A percentile compares a stretch with the other conserved stretches of the same genome.
Conservation (phyloP, 1,140 invertebrate species). For the Pachypsylla venusta region DNA sequence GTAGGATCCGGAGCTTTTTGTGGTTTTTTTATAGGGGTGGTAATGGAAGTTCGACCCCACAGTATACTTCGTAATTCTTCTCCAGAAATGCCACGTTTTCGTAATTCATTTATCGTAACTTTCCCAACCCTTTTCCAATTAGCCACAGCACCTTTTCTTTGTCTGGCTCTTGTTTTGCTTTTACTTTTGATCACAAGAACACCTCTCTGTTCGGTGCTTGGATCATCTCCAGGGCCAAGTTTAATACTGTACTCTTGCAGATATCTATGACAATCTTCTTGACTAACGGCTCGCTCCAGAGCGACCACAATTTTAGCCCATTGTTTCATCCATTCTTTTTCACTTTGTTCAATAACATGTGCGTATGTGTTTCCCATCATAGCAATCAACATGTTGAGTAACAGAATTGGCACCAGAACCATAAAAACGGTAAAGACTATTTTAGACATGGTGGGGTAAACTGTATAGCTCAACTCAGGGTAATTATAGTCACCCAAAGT, state of each 20-base stretch:
- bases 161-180: conserved; percentile 86
- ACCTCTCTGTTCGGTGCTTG: conserved; percentile 66
- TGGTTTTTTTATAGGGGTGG: conserved; percentile 43
- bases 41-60: conserved; percentile 75
- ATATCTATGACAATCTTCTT: conserved; percentile 73
- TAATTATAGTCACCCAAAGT: conserved; percentile 97
- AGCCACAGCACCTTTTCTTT: conserved; percentile 84
- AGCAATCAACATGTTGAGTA: conserved; percentile 96
- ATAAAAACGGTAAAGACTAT: conserved; percentile 93
- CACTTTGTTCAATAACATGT: conserved; percentile 92
- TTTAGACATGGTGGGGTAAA: conserved; percentile 81
- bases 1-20: background rate
- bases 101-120: conserved; percentile 66
- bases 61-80: conserved; percentile 69
- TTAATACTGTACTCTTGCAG: conserved; percentile 91
- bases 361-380: conserved; percentile 99
- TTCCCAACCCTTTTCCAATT: conserved; percentile 95
- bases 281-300: conserved; percentile 78
- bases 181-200: conserved; percentile 97
- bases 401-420: conserved; percentile 89
- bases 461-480: conserved; percentile 69
- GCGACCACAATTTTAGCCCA: conserved; percentile 98
- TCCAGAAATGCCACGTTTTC: conserved; percentile 67
- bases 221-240: conserved; percentile 65
- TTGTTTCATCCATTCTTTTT: conserved; percentile 98